Base-by-base conservation (phyloP, 2,888 invertebrate species). In the Yponomeuta malinellus region DNA sequence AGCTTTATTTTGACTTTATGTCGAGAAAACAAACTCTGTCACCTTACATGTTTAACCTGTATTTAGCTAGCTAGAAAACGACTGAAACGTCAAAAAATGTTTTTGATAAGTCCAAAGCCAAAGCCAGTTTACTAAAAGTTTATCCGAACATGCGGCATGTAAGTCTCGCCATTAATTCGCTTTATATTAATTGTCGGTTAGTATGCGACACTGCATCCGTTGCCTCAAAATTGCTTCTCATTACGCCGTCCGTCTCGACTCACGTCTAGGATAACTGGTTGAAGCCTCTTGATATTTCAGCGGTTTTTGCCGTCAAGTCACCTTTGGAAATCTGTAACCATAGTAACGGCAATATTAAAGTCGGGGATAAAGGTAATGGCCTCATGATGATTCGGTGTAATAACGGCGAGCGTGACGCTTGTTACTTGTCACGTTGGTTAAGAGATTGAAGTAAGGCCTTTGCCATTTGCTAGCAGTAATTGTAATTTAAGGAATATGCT, bases 101-200 rank as follows among this genome's bases (percentile, higher is more conserved):
- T 5, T 15, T 59, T 15, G 15, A 59, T 4, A 59, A 15, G 15
- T 59, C 15, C 52, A 59, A 12, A 59, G 52, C 15, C 52, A 59
- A 12, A 59, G 52, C 6, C 43, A 43, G 9, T 5, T 43, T 43
- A 43, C 6, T 5, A 59, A 1, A 59, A 15, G 15, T 59, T 59
- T 15, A 59, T 15, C 52, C 15, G 12, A 3, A 59, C 52, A 59
- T 12, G 12, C 15, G 52, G 52, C 52, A 59, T 59, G 52, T 59
- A 59, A 59, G 74, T 74, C 72, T 74, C 43, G 69, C 76, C 75
- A 75, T 81, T 83, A 83, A 85, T 84, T 82, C 82, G 77, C 78
- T 80, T 83, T 79, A 80, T 81, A 83, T 85, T 89, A 87, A 89
- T 88, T 85, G 85, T 83, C 77, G 80, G 83, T 81, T 83, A 83